These are phyloP conservation scores for Bathybates hornii DNA, from an alignment of 2,113 vertebrate genomes.

Conservation along the genomic window DNA sequence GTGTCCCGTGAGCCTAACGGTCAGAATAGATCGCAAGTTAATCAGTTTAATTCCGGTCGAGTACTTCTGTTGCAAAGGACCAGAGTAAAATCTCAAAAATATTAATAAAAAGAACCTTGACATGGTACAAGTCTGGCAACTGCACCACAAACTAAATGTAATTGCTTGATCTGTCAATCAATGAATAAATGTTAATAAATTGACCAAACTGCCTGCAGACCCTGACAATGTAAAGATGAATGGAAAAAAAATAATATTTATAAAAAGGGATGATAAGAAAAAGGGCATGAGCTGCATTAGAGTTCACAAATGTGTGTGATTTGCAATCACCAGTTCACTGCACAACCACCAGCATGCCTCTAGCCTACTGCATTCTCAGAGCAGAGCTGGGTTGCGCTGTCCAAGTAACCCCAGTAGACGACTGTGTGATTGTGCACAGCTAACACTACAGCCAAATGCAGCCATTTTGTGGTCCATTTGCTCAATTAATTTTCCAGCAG, in stretches of 20 bases:
- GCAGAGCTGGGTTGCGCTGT: background rate
- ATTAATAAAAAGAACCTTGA: background rate
- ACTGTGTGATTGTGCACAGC: background rate
- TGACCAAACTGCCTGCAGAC: background rate
- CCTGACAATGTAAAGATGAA: background rate
- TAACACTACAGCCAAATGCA: background rate
- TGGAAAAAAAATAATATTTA: background rate
- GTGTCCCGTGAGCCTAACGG: background rate
- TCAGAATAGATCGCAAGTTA: background rate
- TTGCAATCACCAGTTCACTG: background rate
- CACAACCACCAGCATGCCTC: conserved; percentile 1
- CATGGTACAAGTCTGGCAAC: background rate
- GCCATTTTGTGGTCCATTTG: conserved; percentile 41
- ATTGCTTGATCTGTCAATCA: background rate
- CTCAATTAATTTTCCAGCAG: conserved; percentile 13
- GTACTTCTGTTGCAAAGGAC: background rate
- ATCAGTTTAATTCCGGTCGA: background rate
- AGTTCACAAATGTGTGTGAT: background rate
- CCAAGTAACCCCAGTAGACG: background rate
- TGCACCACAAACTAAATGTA: background rate
- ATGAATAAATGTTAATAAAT: background rate
- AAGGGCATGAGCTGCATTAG: background rate
- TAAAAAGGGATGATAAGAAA: background rate
- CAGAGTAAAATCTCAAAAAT: background rate
- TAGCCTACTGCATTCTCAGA: background rate